These are phyloP conservation scores for Hippoglossus hippoglossus DNA, from an alignment of 2,797 vertebrate genomes.

Conservation along the genomic window DNA sequence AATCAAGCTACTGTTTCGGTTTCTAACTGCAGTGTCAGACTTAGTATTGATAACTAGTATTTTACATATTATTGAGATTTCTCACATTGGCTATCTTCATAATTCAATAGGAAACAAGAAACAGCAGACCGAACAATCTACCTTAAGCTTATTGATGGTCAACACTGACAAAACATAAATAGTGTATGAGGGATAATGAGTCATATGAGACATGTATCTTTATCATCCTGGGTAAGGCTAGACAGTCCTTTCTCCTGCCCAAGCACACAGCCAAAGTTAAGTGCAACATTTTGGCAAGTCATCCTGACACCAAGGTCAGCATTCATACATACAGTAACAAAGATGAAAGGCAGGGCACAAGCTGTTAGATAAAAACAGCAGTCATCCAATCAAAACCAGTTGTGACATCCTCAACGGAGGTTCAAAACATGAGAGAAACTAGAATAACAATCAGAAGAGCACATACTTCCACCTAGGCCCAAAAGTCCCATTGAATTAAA, in stretches of 20 bases:
- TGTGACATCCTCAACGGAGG: neutral
- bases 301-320: neutral
- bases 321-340: neutral
- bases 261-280: neutral
- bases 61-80: too few species aligned
- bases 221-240: neutral
- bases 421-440: slow-evolving; percentile 3
- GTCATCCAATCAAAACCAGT: neutral
- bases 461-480: too few species aligned
- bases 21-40: too few species aligned
- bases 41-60: too few species aligned
- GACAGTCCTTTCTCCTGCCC: neutral
- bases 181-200: slow-evolving; percentile 1
- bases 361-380: neutral
- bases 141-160: slow-evolving; percentile 8
- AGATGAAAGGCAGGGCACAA: slow-evolving; percentile 1
- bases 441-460: too few species aligned
- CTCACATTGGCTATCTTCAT: neutral
- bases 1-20: too few species aligned
- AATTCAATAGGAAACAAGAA: slow-evolving; percentile 7
- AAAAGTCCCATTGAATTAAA: too few species aligned
- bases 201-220: slow-evolving; percentile 15
- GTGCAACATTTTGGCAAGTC: neutral
- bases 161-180: slow-evolving; percentile 27
- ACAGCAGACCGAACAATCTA: neutral